Evolutionary conservation across 2,888 invertebrate species (phyloP).

Genomic region (Lycia hirtaria): DNA sequence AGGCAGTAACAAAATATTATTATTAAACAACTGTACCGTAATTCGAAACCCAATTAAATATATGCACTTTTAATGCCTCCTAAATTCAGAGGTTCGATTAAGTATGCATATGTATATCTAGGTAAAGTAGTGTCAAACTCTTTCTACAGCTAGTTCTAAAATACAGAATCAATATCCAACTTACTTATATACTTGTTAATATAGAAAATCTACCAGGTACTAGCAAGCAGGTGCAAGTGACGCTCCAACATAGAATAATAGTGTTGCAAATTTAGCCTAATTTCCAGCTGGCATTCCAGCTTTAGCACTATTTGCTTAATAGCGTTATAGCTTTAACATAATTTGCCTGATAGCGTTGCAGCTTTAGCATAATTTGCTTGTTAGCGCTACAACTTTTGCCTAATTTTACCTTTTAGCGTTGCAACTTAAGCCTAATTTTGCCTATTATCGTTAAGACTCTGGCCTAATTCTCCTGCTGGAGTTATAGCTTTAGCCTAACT

Average conservation of each 20-base stretch:
- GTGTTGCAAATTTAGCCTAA: background rate
- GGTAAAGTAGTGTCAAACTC: slow-evolving; percentile 14
- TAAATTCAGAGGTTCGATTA: no score
- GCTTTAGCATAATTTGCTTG: background rate
- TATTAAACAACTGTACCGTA: no score
- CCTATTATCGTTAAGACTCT: background rate
- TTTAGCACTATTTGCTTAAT: background rate
- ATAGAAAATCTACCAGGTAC: slow-evolving; percentile 11
- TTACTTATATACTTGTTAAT: background rate
- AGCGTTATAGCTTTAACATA: background rate
- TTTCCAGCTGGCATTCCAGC: background rate
- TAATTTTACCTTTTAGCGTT: background rate
- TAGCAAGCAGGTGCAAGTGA: background rate
- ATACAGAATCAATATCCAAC: slow-evolving; percentile 36
- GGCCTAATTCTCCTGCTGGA: background rate
- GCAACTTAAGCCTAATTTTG: background rate
- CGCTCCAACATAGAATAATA: background rate
- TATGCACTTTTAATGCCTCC: no score
- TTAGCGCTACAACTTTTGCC: background rate
- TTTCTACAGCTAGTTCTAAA: slow-evolving; percentile 9
- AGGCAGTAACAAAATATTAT: no score
- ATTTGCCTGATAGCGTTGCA: background rate
- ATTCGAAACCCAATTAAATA: no score
- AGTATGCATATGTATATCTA: no score
- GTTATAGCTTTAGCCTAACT: background rate